Evolutionary conservation across 30 jellyfish, hydroid and myxozoan species (phyloP).

Genomic region (Chrysaora quinquecirrha): DNA sequence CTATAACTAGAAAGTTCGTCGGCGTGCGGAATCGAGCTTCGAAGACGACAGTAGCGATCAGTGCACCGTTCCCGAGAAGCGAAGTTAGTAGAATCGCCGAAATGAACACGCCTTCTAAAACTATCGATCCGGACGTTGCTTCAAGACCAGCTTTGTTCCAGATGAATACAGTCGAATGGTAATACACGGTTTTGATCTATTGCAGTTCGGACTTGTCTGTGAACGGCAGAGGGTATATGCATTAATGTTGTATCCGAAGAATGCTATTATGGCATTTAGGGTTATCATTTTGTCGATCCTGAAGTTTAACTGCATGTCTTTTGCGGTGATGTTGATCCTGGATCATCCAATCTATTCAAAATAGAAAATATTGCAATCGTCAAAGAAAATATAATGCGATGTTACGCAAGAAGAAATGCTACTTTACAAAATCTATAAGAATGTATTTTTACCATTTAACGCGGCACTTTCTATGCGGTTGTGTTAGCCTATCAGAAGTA

Average conservation of each 20-base stretch:
- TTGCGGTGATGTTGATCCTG: too few species aligned
- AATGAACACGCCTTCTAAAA: slow-evolving; percentile 19
- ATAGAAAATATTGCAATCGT: too few species aligned
- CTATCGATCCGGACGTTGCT: neutral
- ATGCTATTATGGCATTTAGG: too few species aligned
- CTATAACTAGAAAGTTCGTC: slow-evolving; percentile 47
- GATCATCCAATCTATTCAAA: too few species aligned
- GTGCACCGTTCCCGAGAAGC: slow-evolving; percentile 57
- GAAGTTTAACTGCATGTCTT: too few species aligned
- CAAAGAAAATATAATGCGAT: too few species aligned
- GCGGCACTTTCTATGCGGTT: too few species aligned
- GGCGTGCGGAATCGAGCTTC: slow-evolving; percentile 69
- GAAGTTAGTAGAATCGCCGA: slow-evolving; percentile 50
- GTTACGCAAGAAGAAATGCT: too few species aligned
- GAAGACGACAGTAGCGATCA: slow-evolving; percentile 33
- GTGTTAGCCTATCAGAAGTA: too few species aligned
- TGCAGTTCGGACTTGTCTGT: slow-evolving; percentile 28
- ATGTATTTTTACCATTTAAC: too few species aligned
- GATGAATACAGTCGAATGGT: neutral
- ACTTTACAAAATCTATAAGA: too few species aligned
- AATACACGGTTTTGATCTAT: neutral
- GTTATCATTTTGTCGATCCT: too few species aligned
- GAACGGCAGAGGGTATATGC: slow-evolving; percentile 39
- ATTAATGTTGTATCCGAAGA: neutral
- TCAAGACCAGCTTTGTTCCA: slow-evolving; percentile 33